These are phyloP conservation scores for Phasianus colchicus DNA, from an alignment of 2,113 vertebrate species.

Conservation along the genomic window DNA sequence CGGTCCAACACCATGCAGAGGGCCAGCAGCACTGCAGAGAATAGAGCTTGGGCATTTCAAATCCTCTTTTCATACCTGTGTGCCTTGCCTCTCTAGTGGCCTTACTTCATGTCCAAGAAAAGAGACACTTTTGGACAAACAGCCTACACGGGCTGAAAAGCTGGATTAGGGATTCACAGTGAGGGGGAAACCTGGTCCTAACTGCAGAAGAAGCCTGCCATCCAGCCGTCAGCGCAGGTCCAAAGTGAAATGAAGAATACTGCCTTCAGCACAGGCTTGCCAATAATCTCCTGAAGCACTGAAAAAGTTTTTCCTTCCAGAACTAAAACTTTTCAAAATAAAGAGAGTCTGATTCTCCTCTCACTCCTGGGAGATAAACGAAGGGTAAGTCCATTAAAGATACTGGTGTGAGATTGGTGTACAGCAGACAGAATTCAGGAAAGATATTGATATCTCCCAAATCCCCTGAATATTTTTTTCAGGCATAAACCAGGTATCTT, in stretches of 20 bases:
- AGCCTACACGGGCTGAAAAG: not conserved
- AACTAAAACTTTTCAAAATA: slow-evolving; percentile 37
- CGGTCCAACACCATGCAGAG: not conserved
- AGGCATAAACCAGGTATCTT: slow-evolving; percentile 57
- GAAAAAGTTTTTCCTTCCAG: slow-evolving; percentile 26
- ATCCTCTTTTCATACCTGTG: not conserved
- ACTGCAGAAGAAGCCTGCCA: not conserved
- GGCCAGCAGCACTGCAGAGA: not conserved
- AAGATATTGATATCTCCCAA: slow-evolving; percentile 53
- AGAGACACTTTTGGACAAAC: not conserved
- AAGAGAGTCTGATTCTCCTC: slow-evolving; percentile 8
- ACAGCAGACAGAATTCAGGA: slow-evolving; percentile 36
- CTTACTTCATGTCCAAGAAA: not conserved
- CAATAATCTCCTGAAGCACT: not conserved
- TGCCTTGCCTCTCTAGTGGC: not conserved
- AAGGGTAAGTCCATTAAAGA: slow-evolving; percentile 55
- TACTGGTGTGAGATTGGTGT: slow-evolving; percentile 43
- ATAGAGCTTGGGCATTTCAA: not conserved
- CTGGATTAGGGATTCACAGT: fast-evolving
- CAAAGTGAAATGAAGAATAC: not conserved
- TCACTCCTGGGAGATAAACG: slow-evolving; percentile 44
- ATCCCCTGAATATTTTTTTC: slow-evolving; percentile 61
- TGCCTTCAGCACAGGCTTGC: not conserved
- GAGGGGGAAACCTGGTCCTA: not conserved
- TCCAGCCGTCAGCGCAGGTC: not conserved